Evolutionary conservation across 1,140 invertebrate species (phyloP).

Genomic region (Pseudomyrmex sp.): DNA sequence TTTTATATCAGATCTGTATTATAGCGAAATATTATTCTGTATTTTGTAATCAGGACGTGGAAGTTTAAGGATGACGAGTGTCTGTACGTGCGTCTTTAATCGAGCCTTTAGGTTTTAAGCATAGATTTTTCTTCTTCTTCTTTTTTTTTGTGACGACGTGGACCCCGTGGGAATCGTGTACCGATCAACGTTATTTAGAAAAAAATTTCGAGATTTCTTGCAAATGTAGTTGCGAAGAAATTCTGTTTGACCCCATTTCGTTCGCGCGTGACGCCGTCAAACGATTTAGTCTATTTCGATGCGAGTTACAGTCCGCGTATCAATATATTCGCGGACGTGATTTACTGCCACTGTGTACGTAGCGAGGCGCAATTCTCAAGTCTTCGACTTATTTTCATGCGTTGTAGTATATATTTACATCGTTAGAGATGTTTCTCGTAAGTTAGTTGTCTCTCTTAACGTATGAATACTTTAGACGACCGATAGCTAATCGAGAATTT

Average conservation of each 20-base stretch:
- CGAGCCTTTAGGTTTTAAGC: conserved; percentile 69
- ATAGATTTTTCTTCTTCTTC: conserved; percentile 21
- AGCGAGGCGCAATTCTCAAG: conserved; percentile 21
- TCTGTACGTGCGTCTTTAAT: conserved; percentile 70
- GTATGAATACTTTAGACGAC: conserved; percentile 1
- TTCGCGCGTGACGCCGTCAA: conserved; percentile 39
- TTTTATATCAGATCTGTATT: conserved; percentile 85
- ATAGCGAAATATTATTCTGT: conserved; percentile 84
- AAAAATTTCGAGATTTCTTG: conserved; percentile 67
- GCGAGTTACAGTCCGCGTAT: conserved; percentile 43
- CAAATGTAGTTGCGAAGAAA: conserved; percentile 65
- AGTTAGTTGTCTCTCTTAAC: conserved; percentile 27
- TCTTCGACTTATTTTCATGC: conserved; percentile 44
- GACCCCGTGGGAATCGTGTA: conserved; percentile 51
- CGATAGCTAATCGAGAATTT: conserved; percentile 27
- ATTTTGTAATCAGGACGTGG: conserved; percentile 83
- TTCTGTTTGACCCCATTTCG: conserved; percentile 65
- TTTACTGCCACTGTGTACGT: conserved; percentile 68
- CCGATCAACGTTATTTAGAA: conserved; percentile 66
- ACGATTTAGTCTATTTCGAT: conserved; percentile 37
- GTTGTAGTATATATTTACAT: conserved; percentile 12
- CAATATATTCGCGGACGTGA: neutral
- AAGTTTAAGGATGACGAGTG: conserved; percentile 77
- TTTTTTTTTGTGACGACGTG: conserved; percentile 56
- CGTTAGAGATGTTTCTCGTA: conserved; percentile 38